These are phyloP conservation scores for Laticauda laticaudata DNA, from an alignment of 2,113 vertebrate genomes.

Conservation along the genomic window DNA sequence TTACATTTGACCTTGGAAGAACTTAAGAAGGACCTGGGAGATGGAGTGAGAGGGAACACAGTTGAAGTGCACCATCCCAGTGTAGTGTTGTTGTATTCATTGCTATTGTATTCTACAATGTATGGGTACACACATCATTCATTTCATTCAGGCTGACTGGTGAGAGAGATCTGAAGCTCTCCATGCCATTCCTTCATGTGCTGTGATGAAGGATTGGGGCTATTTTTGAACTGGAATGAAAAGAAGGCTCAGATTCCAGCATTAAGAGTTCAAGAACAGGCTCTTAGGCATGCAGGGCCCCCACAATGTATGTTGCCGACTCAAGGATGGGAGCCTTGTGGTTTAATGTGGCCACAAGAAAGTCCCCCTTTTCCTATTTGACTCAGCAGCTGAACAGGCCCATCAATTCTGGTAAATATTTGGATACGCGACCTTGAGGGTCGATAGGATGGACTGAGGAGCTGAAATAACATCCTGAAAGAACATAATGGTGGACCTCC, in stretches of 20 bases:
- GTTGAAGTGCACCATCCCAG: not conserved
- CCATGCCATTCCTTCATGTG: rapidly evolving
- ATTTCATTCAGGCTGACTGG: not conserved
- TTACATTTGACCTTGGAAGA: not conserved
- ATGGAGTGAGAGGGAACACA: not conserved
- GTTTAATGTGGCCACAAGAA: not conserved
- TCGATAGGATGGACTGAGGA: not conserved
- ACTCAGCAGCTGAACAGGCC: not conserved
- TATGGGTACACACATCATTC: not conserved
- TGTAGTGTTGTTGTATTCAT: not conserved
- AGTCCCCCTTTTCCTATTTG: not conserved
- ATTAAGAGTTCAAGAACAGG: not conserved
- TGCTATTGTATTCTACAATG: not conserved
- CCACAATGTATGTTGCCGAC: not conserved
- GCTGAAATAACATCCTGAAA: not conserved
- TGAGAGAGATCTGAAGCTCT: not conserved
- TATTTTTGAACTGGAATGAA: not conserved
- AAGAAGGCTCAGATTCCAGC: not conserved
- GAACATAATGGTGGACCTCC: not conserved
- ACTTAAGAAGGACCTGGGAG: not conserved
- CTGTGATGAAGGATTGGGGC: not conserved
- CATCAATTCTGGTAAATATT: not conserved
- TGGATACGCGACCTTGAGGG: not conserved
- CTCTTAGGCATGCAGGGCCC: not conserved
- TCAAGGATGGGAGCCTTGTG: not conserved